phyloP scores from a whole-genome alignment of 1,140 invertebrate genomes.

The Pogonomyrmex californicus region DNA sequence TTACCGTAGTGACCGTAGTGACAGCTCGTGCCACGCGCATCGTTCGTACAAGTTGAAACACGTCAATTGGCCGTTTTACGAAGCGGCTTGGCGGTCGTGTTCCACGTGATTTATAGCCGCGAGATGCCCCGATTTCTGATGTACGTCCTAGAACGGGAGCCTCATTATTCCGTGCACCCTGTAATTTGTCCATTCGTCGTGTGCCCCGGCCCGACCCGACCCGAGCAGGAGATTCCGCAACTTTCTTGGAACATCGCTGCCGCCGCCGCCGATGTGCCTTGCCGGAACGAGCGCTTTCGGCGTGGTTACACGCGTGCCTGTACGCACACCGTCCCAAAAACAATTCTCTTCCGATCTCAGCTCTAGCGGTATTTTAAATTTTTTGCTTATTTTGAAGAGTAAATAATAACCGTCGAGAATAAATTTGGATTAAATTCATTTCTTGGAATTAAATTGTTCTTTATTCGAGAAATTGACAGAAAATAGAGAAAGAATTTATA shows the following conservation, averaged over 20 bases:
- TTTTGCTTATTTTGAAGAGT: constrained; percentile 8
- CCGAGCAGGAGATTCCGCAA: constrained; percentile 60
- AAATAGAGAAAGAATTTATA: not conserved
- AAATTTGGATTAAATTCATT: not conserved
- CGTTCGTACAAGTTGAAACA: constrained; percentile 70
- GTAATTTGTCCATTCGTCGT: constrained; percentile 86
- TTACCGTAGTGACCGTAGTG: not conserved
- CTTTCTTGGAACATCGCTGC: constrained; percentile 68
- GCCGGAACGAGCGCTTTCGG: constrained; percentile 19
- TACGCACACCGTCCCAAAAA: not conserved
- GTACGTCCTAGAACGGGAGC: constrained; percentile 83
- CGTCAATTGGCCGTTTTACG: constrained; percentile 79
- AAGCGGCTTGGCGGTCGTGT: constrained; percentile 68
- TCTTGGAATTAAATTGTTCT: not conserved
- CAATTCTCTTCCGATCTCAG: not conserved
- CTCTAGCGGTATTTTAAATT: not conserved
- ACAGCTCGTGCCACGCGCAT: constrained; percentile 67
- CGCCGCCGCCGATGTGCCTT: not conserved
- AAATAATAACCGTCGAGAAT: not conserved
- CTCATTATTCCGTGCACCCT: constrained; percentile 85
- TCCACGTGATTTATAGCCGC: constrained; percentile 84
- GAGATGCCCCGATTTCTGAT: constrained; percentile 83
- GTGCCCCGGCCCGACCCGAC: constrained; percentile 76
- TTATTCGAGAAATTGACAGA: not conserved
- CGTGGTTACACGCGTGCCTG: not conserved